Percentiles rank a stretch among this genome's conserved stretches.
Conservation (phyloP, 2,113 vertebrate species). For the Chrysemys picta region DNA sequence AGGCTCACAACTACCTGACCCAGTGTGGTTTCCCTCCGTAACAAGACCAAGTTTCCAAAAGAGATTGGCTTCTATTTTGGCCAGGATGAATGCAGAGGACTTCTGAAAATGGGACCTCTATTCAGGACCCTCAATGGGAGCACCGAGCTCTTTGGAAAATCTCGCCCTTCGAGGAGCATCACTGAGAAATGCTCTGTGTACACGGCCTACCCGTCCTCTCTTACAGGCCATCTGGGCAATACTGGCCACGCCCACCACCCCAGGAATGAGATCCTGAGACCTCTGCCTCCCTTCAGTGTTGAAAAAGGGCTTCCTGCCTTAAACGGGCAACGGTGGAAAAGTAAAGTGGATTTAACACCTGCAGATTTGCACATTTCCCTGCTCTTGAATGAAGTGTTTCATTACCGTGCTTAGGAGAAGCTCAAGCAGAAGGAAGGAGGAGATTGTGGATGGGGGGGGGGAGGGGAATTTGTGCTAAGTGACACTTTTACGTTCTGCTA, state of each 20-base stretch:
- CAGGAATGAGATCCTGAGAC: background rate
- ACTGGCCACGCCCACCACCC: background rate
- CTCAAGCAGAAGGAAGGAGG: background rate
- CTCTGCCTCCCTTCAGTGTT: constrained; percentile 14
- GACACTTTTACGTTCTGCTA: constrained; percentile 72
- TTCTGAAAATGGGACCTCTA: background rate
- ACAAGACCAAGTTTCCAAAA: background rate
- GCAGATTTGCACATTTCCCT: constrained; percentile 68
- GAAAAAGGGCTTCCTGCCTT: constrained; percentile 34
- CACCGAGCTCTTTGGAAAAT: background rate
- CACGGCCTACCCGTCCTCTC: background rate
- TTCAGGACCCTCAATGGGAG: background rate
- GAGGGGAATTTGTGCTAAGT: constrained; percentile 46
- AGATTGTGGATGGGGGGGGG: background rate
- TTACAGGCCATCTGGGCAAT: background rate
- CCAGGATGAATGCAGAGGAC: background rate
- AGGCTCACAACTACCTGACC: background rate
- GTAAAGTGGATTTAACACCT: constrained; percentile 69
- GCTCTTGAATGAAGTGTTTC: constrained; percentile 57
- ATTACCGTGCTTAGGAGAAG: constrained; percentile 26
- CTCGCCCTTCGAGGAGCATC: background rate
- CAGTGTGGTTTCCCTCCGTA: background rate
- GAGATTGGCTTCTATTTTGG: background rate
- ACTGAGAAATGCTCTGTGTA: background rate
- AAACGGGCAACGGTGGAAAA: background rate